phyloP scores from a whole-genome alignment of 2,797 vertebrate species.

The Muscicapa comitata region DNA sequence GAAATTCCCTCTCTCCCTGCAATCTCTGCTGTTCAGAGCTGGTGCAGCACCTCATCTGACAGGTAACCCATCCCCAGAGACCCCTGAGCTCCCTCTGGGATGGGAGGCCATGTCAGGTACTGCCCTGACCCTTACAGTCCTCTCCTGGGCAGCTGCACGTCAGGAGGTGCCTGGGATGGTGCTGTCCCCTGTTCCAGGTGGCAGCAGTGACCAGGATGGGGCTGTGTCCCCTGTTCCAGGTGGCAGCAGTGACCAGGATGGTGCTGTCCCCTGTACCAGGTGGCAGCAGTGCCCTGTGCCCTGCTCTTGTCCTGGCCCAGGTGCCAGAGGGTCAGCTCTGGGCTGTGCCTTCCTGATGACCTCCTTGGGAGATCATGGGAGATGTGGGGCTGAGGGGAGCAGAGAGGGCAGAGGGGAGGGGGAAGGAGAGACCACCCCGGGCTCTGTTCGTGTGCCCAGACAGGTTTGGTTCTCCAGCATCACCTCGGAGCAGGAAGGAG shows the following conservation, averaged over 20 bases:
- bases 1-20: not conserved
- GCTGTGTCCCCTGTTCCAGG: too few relatives aligned
- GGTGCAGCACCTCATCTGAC: not conserved
- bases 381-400: not conserved
- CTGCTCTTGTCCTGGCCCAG: not conserved
- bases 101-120: not conserved
- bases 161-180: not conserved
- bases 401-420: not conserved
- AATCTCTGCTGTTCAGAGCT: not conserved
- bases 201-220: too few relatives aligned
- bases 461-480: not conserved
- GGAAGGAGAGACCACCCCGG: not conserved
- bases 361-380: not conserved
- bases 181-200: not conserved
- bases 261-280: too few relatives aligned
- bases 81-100: conserved; percentile 19
- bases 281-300: not conserved
- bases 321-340: not conserved
- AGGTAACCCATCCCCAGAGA: not conserved
- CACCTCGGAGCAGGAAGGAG: not conserved
- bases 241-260: too few relatives aligned
- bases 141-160: not conserved
- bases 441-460: rapidly evolving
- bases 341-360: not conserved
- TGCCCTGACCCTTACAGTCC: not conserved